phyloP scores from a whole-genome alignment of 2,888 invertebrate genomes.

The Salticus scenicus region DNA sequence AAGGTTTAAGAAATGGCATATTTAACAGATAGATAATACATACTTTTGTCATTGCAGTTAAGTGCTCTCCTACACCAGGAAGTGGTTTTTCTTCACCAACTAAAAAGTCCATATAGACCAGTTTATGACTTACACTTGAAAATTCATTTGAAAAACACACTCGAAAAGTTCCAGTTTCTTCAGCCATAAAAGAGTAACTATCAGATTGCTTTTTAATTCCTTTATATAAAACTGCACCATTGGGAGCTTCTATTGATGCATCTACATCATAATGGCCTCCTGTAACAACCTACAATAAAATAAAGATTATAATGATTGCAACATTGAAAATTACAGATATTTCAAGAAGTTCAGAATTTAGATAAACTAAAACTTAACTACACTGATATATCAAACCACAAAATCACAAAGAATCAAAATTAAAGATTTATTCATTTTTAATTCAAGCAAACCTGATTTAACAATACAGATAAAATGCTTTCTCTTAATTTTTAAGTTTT shows the following conservation, averaged over 20 bases:
- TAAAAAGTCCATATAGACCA: constrained; percentile 98
- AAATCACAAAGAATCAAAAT: background rate
- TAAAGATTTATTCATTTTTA: no score
- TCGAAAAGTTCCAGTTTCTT: constrained; percentile 84
- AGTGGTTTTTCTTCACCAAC: constrained; percentile 88
- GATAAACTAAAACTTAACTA: background rate
- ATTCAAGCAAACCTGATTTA: no score
- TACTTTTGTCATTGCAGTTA: constrained; percentile 89
- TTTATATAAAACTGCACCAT: constrained; percentile 90
- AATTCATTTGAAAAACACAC: constrained; percentile 99
- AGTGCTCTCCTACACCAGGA: constrained; percentile 88
- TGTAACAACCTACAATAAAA: constrained; percentile 88
- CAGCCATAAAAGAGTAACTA: constrained; percentile 88
- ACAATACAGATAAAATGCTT: no score
- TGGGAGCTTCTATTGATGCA: constrained; percentile 90
- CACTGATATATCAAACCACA: background rate
- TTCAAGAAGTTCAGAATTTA: background rate
- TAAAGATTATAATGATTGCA: background rate
- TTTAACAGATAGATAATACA: no score
- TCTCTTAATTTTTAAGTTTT: no score
- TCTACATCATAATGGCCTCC: constrained; percentile 99
- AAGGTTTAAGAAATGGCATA: background rate
- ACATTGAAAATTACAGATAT: background rate
- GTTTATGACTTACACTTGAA: constrained; percentile 98
- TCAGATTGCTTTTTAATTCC: constrained; percentile 97